phyloP scores from a whole-genome alignment of 2,113 vertebrate genomes.

The Pollachius pollachius region DNA sequence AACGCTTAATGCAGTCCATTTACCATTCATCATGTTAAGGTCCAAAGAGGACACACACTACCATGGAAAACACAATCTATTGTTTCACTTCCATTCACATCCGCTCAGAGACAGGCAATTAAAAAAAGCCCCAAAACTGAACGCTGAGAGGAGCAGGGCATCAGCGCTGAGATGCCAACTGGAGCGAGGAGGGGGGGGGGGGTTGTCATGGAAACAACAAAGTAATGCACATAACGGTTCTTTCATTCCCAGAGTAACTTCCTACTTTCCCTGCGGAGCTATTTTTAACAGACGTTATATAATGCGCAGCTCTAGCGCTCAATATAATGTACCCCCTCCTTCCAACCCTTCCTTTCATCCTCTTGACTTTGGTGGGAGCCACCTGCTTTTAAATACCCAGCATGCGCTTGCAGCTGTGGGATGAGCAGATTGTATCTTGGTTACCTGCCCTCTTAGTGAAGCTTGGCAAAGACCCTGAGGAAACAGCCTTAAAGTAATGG shows the following conservation, averaged over 20 bases:
- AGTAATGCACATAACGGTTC: constrained; percentile 55
- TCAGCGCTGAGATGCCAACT: constrained; percentile 30
- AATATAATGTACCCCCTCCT: constrained; percentile 35
- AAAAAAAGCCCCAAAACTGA: too few species aligned
- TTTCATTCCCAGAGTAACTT: constrained; percentile 41
- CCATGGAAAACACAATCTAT: too few species aligned
- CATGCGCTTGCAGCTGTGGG: not conserved
- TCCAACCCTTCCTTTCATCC: constrained; percentile 14
- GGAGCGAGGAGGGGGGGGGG: constrained; percentile 52
- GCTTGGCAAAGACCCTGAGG: too few species aligned
- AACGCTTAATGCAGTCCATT: too few species aligned
- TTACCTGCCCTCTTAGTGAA: too few species aligned
- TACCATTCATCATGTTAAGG: too few species aligned
- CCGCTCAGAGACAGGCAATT: too few species aligned
- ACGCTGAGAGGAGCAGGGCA: not conserved
- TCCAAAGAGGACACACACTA: too few species aligned
- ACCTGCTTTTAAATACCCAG: not conserved
- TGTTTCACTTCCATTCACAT: too few species aligned
- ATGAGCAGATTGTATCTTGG: too few species aligned
- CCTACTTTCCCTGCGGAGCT: constrained; percentile 52
- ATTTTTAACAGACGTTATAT: constrained; percentile 73
- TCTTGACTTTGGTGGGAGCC: constrained; percentile 27
- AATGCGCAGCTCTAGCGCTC: constrained; percentile 54
- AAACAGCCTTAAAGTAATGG: too few species aligned
- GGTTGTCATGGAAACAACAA: constrained; percentile 75